A percentile compares a stretch with the other conserved stretches of the same genome.
Evolutionary conservation across 2,888 invertebrate genomes (phyloP).

Genomic region (Alcis repandata): DNA sequence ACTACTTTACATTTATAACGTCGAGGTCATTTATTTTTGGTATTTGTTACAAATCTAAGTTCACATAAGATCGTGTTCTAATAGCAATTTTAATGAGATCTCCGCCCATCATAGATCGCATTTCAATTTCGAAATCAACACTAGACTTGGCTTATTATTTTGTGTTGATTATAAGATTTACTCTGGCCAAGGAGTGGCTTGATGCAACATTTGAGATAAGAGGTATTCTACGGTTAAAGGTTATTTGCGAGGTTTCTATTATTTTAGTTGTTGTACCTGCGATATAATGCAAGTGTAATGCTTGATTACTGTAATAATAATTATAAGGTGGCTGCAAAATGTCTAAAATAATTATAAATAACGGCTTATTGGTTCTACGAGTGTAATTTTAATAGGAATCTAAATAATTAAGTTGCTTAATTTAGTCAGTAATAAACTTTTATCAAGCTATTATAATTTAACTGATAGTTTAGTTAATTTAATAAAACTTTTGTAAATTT

Average conservation of each 20-base stretch:
- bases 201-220: conserved; percentile 13
- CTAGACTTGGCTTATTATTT: background rate
- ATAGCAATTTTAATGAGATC: conserved; percentile 22
- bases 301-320: conserved; percentile 3
- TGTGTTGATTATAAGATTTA: background rate
- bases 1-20: too few species aligned
- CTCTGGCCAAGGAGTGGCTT: conserved; percentile 8
- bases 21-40: background rate
- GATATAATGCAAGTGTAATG: background rate
- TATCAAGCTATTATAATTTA: too few species aligned
- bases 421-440: too few species aligned
- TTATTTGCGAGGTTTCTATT: conserved; percentile 21
- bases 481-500: too few species aligned
- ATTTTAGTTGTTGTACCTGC: conserved; percentile 8
- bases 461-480: too few species aligned
- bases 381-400: too few species aligned
- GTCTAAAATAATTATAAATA: too few species aligned
- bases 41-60: background rate
- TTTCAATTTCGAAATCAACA: conserved; percentile 40
- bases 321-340: background rate
- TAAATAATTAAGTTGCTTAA: too few species aligned
- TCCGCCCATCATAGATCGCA: conserved; percentile 18
- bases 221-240: conserved; percentile 18
- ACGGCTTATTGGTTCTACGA: too few species aligned
- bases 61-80: background rate